Evolutionary conservation across 2,113 vertebrate species (phyloP).

Genomic region (Malurus alboscapulatus): DNA sequence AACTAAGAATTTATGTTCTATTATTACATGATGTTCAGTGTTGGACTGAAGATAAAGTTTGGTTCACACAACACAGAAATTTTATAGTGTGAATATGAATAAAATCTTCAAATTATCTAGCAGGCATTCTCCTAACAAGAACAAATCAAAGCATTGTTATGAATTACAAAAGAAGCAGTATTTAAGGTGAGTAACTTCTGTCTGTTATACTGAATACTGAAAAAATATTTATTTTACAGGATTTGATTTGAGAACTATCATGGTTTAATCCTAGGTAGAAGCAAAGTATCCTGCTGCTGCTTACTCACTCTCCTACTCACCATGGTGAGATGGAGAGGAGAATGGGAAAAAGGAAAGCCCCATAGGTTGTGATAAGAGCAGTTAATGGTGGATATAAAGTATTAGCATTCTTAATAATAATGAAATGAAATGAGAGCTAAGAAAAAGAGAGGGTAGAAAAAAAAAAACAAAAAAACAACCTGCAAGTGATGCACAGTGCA

Average conservation of each 20-base stretch:
- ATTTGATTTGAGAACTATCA: not conserved
- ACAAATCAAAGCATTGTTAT: not conserved
- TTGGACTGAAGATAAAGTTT: not conserved
- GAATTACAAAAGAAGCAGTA: not conserved
- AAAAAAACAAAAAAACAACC: not conserved
- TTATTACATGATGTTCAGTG: not conserved
- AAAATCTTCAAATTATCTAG: not conserved
- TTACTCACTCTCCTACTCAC: not conserved
- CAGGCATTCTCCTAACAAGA: not conserved
- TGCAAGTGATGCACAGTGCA: not conserved
- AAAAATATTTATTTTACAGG: not conserved
- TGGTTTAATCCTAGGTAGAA: not conserved
- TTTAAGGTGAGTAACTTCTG: not conserved
- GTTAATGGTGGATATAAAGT: not conserved
- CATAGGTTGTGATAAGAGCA: not conserved
- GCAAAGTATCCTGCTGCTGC: not conserved
- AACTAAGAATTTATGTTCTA: not conserved
- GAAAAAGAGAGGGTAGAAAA: not conserved
- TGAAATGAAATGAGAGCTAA: not conserved
- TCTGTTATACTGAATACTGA: not conserved
- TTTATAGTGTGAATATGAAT: not conserved
- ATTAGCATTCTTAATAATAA: not conserved
- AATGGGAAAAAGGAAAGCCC: not conserved
- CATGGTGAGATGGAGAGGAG: not conserved
- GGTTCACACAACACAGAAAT: not conserved